Conservation (phyloP, 2,888 invertebrate species). For the Drosophila fungiperda region DNA sequence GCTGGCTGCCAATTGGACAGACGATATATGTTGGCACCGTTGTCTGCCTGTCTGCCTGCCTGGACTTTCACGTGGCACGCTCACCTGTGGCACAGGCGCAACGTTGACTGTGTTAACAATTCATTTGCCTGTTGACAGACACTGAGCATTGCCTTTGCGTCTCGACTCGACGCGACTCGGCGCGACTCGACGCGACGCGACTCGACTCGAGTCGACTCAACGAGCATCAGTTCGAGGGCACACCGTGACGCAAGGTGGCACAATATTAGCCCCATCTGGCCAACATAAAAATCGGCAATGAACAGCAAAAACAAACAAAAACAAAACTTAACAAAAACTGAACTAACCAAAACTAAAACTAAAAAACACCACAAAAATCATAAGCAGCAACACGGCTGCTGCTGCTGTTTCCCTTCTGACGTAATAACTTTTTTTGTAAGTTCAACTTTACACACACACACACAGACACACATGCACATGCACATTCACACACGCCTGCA, state of each 20-base stretch:
- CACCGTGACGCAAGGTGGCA: conserved; percentile 11
- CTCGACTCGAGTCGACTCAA: not conserved
- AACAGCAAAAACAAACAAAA: not conserved
- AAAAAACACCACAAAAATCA: not conserved
- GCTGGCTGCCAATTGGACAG: conserved; percentile 51
- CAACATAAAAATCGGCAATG: conserved; percentile 18
- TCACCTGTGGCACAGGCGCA: conserved; percentile 52
- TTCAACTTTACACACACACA: conserved; percentile 15
- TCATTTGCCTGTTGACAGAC: conserved; percentile 63
- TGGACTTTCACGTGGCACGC: conserved; percentile 20
- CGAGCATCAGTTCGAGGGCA: conserved; percentile 3
- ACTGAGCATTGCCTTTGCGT: conserved; percentile 38
- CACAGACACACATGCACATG: not conserved
- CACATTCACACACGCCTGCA: conserved; percentile 1
- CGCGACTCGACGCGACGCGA: conserved; percentile 13
- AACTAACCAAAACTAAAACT: conserved; percentile 5
- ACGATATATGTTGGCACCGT: conserved; percentile 37
- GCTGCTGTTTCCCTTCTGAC: conserved; percentile 26
- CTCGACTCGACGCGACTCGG: conserved; percentile 14
- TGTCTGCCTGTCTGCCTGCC: conserved; percentile 21
- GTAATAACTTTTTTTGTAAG: conserved; percentile 32
- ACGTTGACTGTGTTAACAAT: conserved; percentile 49
- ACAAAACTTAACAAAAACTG: conserved; percentile 13
- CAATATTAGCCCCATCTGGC: conserved; percentile 33
- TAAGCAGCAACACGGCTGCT: conserved; percentile 12